Evolutionary conservation across 2,113 vertebrate genomes (phyloP), one percentile per base, ranked within the genome.

Genomic region (Clinocottus analis): DNA sequence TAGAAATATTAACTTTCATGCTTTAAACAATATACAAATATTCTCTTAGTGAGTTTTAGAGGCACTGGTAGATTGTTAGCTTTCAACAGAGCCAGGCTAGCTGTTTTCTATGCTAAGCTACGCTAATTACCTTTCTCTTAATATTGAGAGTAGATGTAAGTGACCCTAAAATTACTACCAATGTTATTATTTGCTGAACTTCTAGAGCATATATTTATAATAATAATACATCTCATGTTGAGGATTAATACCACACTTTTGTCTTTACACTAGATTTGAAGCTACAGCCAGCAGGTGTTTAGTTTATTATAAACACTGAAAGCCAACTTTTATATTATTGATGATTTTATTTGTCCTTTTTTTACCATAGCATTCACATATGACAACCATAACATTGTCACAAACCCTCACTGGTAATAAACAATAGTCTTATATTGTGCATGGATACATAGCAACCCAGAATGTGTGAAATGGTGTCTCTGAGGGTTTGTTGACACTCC

Each of bases 391-490:
- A 37, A 63, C 43, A 75, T 25, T 62, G 23, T 53, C 62, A 61
- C 47, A 45, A 62, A 70, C 41, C 81, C 69, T 65, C 55, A 27
- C 72, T 62, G 21, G 37, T 56, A 47, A 75, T 56, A 33, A 83
- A 65, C 49, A 55, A 16, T 35, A 16, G 14, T 61, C 7, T 51
- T 27, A 60, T 21, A 41, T 55, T 71, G 62, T 35, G 21, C 41
- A 65, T 6, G 0, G 3, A n/a, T 33, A 75, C 11, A 19, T 17
- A 79, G 29, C 10, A 55, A 49, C 70, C 82, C 76, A 83, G 72
- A 90, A 88, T 82, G 77, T 80, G 51, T 75, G 82, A 79, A 89
- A 91, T 88, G 83, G 77, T 86, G 86, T 86, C 70, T 79, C 45
- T 84, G 84, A 87, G 72, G 66, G 73, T 69, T 77, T 89, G 90